Evolutionary conservation across 2,888 invertebrate genomes (phyloP), one percentile per base, ranked within the genome.

Genomic region (Diadromus collaris): DNA sequence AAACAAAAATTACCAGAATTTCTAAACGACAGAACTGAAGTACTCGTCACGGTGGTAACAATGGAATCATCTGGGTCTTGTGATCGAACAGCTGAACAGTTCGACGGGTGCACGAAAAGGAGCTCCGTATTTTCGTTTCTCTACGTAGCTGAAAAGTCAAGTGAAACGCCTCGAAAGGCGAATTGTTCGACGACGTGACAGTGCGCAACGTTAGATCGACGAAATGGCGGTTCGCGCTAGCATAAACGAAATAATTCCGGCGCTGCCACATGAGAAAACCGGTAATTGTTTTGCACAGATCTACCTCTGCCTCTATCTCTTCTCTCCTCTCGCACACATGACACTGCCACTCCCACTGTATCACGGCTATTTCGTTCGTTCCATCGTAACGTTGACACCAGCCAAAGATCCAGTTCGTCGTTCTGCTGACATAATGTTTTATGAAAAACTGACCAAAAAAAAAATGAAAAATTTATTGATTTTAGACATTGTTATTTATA

Each of bases 261-360:
- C 94, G 85, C 91, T 96, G 89, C 96, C 96, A 85, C 96, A 97
- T 88, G 96, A 96, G 88, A 97, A 96, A 93, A 96, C 96, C 90
- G 97, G 97, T 96, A 93, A 94, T 92, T 92, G 77, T 78, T 69
- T 67, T 38, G 21, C 21, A 27, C 38, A 46, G 38, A 61, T 44
- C 32, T n/a, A 16, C 16, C 27, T 71, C 41, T n/a, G 6, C 16
- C 27, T 71, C 41, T 72, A 70, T 41, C 48, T 71, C 67, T 76
- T 78, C 56, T 64, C 56, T 44, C 68, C 16, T 48, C 7, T 21
- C 51, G 44, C 56, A 71, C 83, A 79, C 82, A 81, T 85, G 82
- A 83, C 83, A 86, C 81, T 80, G 89, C 89, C 89, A 87, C 89
- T 90, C 90, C 89, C 86, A 76, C 67, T 73, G 82, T 79, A 68